Percentiles rank a stretch among this genome's conserved stretches.
Conservation (phyloP, 2,888 invertebrate genomes). For the Synanthedon myopaeformis region DNA sequence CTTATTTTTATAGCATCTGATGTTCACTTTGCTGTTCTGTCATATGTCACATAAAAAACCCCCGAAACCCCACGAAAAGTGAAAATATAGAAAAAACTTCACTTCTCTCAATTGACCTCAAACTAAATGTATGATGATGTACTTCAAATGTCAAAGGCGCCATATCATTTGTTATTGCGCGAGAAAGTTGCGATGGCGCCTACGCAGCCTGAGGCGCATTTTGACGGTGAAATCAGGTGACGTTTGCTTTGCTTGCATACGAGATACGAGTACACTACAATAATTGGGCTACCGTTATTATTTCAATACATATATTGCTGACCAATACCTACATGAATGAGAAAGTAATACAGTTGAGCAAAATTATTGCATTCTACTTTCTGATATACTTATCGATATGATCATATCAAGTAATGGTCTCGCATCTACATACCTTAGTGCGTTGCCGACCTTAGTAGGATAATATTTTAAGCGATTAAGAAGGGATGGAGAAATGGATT, state of each 20-base stretch:
- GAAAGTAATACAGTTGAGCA: too few species aligned
- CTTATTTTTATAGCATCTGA: too few species aligned
- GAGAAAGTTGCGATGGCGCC: constrained; percentile 12
- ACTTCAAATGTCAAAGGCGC: constrained; percentile 1
- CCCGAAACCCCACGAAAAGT: background rate
- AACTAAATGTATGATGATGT: background rate
- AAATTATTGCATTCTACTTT: too few species aligned
- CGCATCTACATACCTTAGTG: too few species aligned
- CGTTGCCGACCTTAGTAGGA: too few species aligned
- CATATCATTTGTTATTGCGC: constrained; percentile 1
- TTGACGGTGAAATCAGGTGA: constrained; percentile 24
- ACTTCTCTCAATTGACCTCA: background rate
- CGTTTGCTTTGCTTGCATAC: constrained; percentile 1
- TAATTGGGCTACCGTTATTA: background rate
- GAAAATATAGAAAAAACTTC: background rate
- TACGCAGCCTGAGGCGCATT: constrained; percentile 15
- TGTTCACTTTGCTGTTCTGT: too few species aligned
- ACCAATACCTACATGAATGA: too few species aligned
- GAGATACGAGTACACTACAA: background rate
- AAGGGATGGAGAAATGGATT: too few species aligned
- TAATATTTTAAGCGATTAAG: too few species aligned
- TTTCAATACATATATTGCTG: background rate
- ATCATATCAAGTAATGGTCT: too few species aligned
- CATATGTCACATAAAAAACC: too few species aligned
- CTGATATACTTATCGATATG: too few species aligned